A percentile compares a stretch with the other conserved stretches of the same genome.
Evolutionary conservation across 2,888 invertebrate species (phyloP).

Genomic region (Dryocosmus kuriphilus): DNA sequence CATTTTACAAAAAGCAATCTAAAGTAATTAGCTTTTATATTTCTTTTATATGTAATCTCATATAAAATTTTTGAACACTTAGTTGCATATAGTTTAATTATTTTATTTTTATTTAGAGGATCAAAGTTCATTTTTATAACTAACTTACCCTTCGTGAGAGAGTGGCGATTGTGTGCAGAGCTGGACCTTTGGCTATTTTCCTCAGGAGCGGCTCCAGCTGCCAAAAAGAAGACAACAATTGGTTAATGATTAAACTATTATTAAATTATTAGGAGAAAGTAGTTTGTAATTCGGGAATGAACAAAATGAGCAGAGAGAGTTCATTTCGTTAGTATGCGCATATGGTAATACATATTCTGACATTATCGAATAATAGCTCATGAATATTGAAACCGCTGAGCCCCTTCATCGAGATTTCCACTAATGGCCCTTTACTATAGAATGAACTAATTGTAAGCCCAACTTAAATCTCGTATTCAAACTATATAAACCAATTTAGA

Average conservation of each 20-base stretch:
- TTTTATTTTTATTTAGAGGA: background rate
- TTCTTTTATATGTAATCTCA: background rate
- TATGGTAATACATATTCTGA: background rate
- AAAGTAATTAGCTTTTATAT: background rate
- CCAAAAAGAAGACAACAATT: conserved; percentile 64
- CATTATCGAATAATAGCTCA: conserved; percentile 13
- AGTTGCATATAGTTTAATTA: background rate
- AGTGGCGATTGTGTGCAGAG: conserved; percentile 76
- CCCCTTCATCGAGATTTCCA: conserved; percentile 20
- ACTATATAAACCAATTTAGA: background rate
- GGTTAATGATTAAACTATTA: conserved; percentile 45
- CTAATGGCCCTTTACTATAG: background rate
- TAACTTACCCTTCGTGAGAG: conserved; percentile 75
- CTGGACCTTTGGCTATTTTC: conserved; percentile 78
- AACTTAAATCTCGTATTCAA: background rate
- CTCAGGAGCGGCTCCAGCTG: conserved; percentile 79
- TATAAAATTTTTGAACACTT: background rate
- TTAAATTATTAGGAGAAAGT: background rate
- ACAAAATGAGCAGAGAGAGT: background rate
- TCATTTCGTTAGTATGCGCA: background rate
- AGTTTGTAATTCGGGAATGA: background rate
- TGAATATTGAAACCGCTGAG: conserved; percentile 14
- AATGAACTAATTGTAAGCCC: background rate
- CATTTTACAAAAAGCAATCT: background rate
- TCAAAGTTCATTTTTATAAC: background rate